Conservation (phyloP, 2,113 vertebrate species). For the Cryptotis parvus region DNA sequence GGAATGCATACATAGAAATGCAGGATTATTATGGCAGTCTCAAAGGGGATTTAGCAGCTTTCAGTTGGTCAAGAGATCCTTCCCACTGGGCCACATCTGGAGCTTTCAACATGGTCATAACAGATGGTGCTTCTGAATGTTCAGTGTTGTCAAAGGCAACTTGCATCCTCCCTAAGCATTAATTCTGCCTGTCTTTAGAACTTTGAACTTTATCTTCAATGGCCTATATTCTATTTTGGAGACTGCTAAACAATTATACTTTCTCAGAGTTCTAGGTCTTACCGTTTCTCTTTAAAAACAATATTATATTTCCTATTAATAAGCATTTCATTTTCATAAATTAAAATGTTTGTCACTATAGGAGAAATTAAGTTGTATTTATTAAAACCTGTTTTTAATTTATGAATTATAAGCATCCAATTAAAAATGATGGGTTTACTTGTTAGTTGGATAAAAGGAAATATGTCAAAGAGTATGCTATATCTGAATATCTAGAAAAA, state of each 20-base stretch:
- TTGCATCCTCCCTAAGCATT: not conserved
- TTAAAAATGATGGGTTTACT: not conserved
- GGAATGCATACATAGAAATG: not conserved
- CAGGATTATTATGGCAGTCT: not conserved
- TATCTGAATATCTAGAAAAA: slow-evolving; percentile 6
- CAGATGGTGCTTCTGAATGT: not conserved
- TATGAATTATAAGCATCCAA: not conserved
- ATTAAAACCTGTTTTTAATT: not conserved
- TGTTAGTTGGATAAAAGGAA: not conserved
- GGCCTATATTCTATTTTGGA: not conserved
- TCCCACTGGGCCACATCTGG: not conserved
- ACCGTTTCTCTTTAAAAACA: not conserved
- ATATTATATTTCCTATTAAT: not conserved
- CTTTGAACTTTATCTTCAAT: not conserved
- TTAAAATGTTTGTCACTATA: not conserved
- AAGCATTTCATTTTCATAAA: slow-evolving; percentile 26
- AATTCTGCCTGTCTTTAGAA: not conserved
- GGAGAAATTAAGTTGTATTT: not conserved
- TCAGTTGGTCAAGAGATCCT: not conserved
- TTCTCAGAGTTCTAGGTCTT: not conserved
- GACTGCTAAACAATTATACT: not conserved
- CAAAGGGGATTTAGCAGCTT: too few relatives aligned
- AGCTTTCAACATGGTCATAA: not conserved
- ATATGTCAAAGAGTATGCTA: not conserved
- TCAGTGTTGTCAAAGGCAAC: not conserved